Conservation (phyloP, 2,888 invertebrate genomes). For the Rotaria macrura region DNA sequence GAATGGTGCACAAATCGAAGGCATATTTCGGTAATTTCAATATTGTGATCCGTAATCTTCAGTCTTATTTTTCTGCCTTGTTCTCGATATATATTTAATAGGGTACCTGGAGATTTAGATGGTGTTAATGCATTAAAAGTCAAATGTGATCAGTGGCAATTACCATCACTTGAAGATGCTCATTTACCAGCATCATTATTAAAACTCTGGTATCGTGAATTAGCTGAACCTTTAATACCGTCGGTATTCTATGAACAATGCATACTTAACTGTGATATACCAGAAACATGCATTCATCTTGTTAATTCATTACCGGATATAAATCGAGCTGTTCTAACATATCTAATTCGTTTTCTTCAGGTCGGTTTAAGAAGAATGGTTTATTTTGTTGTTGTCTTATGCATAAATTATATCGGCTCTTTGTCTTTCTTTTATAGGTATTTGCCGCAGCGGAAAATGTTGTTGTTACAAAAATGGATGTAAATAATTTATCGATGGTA, state of each 20-base stretch:
- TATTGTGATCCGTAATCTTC: too few relatives aligned
- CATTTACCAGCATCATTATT: conserved; percentile 84
- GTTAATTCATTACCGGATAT: conserved; percentile 76
- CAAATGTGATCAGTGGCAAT: conserved; percentile 78
- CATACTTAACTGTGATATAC: conserved; percentile 56
- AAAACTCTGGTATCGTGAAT: conserved; percentile 80
- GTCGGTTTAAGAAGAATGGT: conserved; percentile 44
- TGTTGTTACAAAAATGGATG: conserved; percentile 90
- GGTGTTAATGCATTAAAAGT: conserved; percentile 78
- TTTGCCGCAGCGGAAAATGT: conserved; percentile 82
- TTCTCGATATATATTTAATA: conserved; percentile 38
- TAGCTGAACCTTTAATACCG: conserved; percentile 88
- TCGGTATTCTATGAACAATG: conserved; percentile 77
- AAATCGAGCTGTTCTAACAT: conserved; percentile 69
- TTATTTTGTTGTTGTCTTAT: background rate
- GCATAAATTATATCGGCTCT: too few relatives aligned
- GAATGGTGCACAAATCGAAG: conserved; percentile 85
- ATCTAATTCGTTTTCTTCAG: conserved; percentile 62
- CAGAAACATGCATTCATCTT: conserved; percentile 67
- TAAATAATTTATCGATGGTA: conserved; percentile 93
- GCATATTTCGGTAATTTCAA: conserved; percentile 60
- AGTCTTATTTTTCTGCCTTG: too few relatives aligned
- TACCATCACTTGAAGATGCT: conserved; percentile 57
- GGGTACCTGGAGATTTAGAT: conserved; percentile 85
- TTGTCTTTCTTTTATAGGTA: conserved; percentile 60